Percentiles rank a stretch among this genome's conserved stretches.
Evolutionary conservation across 2,797 vertebrate species (phyloP).

Genomic region (Octomys mimax): DNA sequence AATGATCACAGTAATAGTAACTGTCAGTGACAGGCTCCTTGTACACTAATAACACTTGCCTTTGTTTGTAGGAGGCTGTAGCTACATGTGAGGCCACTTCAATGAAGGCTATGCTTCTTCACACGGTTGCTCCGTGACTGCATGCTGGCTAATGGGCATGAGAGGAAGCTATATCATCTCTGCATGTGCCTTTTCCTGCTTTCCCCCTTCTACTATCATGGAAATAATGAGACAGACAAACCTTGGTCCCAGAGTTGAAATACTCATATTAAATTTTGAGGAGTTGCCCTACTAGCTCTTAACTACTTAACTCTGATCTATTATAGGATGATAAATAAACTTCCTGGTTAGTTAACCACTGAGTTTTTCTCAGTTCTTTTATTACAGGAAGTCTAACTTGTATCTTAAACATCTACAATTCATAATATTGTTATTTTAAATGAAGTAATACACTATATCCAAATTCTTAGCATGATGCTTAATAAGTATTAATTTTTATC

Average conservation of each 20-base stretch:
- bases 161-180: not conserved
- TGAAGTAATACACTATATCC: not conserved
- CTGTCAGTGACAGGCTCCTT: not conserved
- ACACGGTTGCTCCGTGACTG: not conserved
- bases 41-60: not conserved
- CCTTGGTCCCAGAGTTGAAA: not conserved
- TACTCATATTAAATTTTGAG: not conserved
- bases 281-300: not conserved
- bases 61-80: not conserved
- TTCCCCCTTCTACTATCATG: not conserved
- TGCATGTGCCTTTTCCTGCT: not conserved
- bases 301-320: not conserved
- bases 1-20: not conserved
- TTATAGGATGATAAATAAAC: not conserved
- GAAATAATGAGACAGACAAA: not conserved
- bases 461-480: not conserved
- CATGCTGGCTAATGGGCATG: not conserved
- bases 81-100: not conserved
- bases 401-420: not conserved
- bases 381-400: not conserved
- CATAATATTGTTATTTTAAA: not conserved
- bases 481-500: not conserved
- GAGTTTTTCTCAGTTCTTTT: not conserved
- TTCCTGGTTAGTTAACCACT: not conserved
- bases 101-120: not conserved